Conservation (phyloP, 2,888 invertebrate genomes). For the Amphipyra berbera region DNA sequence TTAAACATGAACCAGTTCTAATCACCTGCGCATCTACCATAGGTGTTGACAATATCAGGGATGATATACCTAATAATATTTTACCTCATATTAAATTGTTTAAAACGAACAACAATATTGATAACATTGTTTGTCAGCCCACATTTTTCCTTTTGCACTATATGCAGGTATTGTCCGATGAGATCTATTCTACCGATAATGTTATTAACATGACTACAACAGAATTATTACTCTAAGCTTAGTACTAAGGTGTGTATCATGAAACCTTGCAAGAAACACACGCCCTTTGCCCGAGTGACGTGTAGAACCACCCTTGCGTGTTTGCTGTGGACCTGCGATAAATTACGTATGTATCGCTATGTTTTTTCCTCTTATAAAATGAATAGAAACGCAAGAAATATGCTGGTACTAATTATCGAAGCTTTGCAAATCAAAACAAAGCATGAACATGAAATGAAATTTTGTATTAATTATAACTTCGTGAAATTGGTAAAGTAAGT, state of each 20-base stretch:
- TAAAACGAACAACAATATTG: constrained; percentile 19
- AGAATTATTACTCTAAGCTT: constrained; percentile 39
- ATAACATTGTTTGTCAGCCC: constrained; percentile 41
- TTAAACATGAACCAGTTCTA: no score
- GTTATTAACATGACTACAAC: constrained; percentile 41
- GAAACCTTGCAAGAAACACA: constrained; percentile 55
- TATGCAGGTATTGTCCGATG: constrained; percentile 20
- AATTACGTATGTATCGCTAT: constrained; percentile 51
- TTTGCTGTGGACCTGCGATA: constrained; percentile 39
- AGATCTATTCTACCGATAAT: constrained; percentile 47
- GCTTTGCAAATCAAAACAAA: constrained; percentile 8
- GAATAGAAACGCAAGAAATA: constrained; percentile 19
- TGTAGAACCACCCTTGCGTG: constrained; percentile 54
- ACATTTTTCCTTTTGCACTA: constrained; percentile 30
- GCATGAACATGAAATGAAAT: neutral
- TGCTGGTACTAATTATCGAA: constrained; percentile 16
- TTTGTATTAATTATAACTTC: neutral
- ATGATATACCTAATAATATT: constrained; percentile 18
- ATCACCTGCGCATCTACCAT: neutral
- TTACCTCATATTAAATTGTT: constrained; percentile 43
- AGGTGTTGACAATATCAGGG: constrained; percentile 3
- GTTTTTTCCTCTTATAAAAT: constrained; percentile 37
- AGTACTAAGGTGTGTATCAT: constrained; percentile 46
- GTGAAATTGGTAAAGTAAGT: neutral
- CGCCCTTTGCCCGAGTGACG: constrained; percentile 51